phyloP scores from a whole-genome alignment of 2,888 invertebrate species.

The Mechanitis mazaeus region DNA sequence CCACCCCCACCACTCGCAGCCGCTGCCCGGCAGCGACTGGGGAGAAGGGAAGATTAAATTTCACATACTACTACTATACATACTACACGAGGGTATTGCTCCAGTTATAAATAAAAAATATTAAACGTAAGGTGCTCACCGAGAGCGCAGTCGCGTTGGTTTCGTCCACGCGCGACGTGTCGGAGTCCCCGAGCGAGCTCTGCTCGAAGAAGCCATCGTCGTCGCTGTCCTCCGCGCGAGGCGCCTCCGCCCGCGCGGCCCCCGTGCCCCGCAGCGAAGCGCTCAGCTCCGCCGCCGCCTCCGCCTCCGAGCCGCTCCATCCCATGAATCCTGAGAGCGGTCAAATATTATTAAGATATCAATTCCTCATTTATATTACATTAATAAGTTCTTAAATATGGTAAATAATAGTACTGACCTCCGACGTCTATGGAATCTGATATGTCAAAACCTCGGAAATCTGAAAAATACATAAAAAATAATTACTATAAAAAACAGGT shows the following conservation, averaged over 20 bases:
- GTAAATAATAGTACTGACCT: constrained; percentile 25
- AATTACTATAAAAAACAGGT: too few species aligned
- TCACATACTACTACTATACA: too few species aligned
- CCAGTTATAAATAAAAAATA: too few species aligned
- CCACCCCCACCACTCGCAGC: constrained; percentile 13
- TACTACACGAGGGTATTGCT: neutral
- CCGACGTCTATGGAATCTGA: constrained; percentile 28
- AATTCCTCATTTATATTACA: too few species aligned
- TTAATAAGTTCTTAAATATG: too few species aligned
- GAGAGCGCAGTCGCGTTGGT: constrained; percentile 11
- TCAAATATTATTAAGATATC: constrained; percentile 12
- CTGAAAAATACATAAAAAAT: constrained; percentile 32
- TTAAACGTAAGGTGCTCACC: neutral
- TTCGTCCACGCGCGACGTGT: constrained; percentile 37
- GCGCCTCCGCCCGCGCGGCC: constrained; percentile 20
- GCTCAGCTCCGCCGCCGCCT: constrained; percentile 11
- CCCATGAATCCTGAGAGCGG: constrained; percentile 33
- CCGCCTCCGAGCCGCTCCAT: constrained; percentile 23
- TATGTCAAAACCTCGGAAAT: constrained; percentile 43
- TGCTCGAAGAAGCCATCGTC: constrained; percentile 69
- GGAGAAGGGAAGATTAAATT: too few species aligned
- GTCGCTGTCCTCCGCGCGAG: constrained; percentile 43
- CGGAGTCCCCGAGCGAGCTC: constrained; percentile 49
- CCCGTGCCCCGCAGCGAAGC: constrained; percentile 11
- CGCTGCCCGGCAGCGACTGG: constrained; percentile 8